Conservation (phyloP, 1,140 invertebrate species). For the Temnothorax nylanderi region DNA sequence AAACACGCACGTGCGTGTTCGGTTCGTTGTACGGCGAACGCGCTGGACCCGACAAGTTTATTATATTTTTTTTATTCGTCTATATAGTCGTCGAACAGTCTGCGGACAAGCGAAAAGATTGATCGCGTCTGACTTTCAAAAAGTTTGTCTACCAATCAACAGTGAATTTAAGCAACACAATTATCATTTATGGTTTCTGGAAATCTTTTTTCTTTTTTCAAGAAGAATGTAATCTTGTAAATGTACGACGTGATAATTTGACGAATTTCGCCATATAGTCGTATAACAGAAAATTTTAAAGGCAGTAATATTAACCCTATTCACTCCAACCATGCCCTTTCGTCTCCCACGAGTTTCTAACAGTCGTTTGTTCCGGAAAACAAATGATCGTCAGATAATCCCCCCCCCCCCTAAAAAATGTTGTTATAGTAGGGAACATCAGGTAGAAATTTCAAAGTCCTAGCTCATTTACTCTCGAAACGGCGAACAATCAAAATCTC, state of each 20-base stretch:
- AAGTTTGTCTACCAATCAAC: not conserved
- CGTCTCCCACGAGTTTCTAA: too few species aligned
- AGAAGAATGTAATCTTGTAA: not conserved
- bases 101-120: not conserved
- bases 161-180: not conserved
- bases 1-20: conserved; percentile 65
- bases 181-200: not conserved
- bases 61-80: not conserved
- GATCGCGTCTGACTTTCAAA: not conserved
- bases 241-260: not conserved
- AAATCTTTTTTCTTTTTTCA: not conserved
- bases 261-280: not conserved
- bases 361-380: too few species aligned
- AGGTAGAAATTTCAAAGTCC: too few species aligned
- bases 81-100: not conserved
- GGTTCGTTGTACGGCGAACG: conserved; percentile 56
- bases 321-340: too few species aligned
- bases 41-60: conserved; percentile 3
- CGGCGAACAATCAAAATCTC: too few species aligned
- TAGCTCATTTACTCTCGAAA: too few species aligned
- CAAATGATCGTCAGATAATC: too few species aligned
- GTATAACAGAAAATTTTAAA: not conserved
- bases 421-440: too few species aligned
- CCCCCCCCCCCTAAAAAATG: too few species aligned
- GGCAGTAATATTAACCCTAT: not conserved